Evolutionary conservation across 2,888 invertebrate genomes (phyloP).

Genomic region (Sphinx pinastri): DNA sequence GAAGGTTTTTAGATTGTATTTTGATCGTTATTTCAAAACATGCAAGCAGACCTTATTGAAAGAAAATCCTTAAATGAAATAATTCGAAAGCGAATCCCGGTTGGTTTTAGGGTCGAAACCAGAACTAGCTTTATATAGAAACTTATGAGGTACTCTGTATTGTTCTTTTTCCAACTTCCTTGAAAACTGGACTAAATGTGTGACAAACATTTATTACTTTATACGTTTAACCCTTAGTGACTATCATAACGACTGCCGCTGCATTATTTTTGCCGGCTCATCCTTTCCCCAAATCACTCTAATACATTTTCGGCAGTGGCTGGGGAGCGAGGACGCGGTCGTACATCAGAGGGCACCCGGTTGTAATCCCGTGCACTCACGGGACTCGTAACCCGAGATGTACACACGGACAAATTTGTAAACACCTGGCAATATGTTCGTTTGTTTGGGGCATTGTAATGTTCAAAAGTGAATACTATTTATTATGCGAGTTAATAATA

Average conservation of each 20-base stretch:
- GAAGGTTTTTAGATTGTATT: background rate
- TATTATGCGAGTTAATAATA: too few species aligned
- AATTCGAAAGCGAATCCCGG: too few species aligned
- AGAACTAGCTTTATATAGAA: too few species aligned
- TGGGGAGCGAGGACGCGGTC: conserved; percentile 28
- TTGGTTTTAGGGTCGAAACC: too few species aligned
- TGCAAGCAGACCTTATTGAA: too few species aligned
- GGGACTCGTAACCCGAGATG: conserved; percentile 68
- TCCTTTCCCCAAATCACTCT: conserved; percentile 36
- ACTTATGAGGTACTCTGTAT: too few species aligned
- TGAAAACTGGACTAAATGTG: too few species aligned
- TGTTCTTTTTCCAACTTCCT: too few species aligned
- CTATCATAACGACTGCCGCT: background rate
- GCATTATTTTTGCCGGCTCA: conserved; percentile 1
- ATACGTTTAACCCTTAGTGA: background rate
- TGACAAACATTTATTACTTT: too few species aligned
- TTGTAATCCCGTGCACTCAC: conserved; percentile 51
- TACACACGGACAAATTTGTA: conserved; percentile 74
- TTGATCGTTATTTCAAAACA: too few species aligned
- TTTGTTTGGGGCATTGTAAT: background rate
- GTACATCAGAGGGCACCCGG: conserved; percentile 41
- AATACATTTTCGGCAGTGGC: conserved; percentile 12
- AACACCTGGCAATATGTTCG: conserved; percentile 63
- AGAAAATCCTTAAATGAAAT: too few species aligned
- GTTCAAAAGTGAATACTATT: too few species aligned